Percentiles rank a stretch among this genome's conserved stretches.
phyloP scores from a whole-genome alignment of 2,888 invertebrate genomes.

The Thereva nobilitata region DNA sequence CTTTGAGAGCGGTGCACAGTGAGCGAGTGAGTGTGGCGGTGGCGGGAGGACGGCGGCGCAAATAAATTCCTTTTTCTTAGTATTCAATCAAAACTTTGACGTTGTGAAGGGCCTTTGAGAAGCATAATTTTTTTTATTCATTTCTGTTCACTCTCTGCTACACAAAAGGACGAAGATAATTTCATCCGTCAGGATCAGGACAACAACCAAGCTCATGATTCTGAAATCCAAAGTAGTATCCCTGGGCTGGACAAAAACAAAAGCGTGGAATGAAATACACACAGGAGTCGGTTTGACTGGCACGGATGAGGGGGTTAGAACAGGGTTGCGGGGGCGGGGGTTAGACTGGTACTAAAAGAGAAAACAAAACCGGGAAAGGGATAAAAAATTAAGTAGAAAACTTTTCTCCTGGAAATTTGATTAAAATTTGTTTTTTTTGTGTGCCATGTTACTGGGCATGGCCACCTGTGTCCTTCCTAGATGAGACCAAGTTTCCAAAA shows the following conservation, averaged over 20 bases:
- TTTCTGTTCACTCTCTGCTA: conserved; percentile 15
- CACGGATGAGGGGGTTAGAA: no score
- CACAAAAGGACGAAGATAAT: conserved; percentile 17
- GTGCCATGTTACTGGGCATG: not conserved
- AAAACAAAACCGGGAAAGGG: conserved; percentile 28
- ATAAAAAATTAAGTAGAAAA: conserved; percentile 38
- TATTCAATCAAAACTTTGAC: conserved; percentile 36
- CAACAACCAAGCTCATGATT: no score
- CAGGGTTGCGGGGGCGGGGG: conserved; percentile 5
- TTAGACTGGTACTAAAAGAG: conserved; percentile 7
- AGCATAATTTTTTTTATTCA: conserved; percentile 19
- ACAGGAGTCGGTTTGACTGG: no score
- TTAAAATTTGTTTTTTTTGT: conserved; percentile 32
- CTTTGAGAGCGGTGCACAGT: not conserved
- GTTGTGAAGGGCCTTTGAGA: conserved; percentile 20
- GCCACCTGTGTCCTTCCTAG: conserved; percentile 19
- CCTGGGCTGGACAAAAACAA: no score
- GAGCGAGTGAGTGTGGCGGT: no score
- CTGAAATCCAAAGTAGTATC: no score
- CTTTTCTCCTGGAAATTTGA: conserved; percentile 36
- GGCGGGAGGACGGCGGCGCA: not conserved
- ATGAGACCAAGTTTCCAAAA: conserved; percentile 16
- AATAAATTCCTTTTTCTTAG: conserved; percentile 26
- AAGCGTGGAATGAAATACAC: no score
- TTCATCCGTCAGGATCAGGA: conserved; percentile 1